phyloP scores from a whole-genome alignment of 2,113 vertebrate species.

The Hucho hucho region DNA sequence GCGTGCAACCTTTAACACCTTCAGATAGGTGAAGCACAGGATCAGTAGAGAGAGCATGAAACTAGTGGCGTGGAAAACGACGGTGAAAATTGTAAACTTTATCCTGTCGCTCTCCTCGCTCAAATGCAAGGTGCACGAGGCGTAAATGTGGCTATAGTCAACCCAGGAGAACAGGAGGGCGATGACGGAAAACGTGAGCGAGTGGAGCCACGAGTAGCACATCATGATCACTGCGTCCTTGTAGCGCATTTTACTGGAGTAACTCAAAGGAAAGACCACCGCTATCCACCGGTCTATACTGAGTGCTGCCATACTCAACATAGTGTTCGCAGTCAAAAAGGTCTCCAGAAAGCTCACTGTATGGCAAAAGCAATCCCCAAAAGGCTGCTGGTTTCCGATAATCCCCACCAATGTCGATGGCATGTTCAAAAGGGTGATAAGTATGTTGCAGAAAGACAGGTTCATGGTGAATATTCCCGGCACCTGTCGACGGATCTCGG shows the following conservation, averaged over 20 bases:
- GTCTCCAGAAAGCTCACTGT: constrained; percentile 81
- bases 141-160: constrained; percentile 78
- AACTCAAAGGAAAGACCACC: constrained; percentile 83
- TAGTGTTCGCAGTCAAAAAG: constrained; percentile 80
- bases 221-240: constrained; percentile 82
- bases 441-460: constrained; percentile 83
- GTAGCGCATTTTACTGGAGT: constrained; percentile 83
- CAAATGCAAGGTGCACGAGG: constrained; percentile 79
- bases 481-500: constrained; percentile 82
- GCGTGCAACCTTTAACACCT: constrained; percentile 81
- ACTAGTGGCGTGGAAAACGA: constrained; percentile 80
- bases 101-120: constrained; percentile 66
- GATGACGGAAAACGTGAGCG: constrained; percentile 79
- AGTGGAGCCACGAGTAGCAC: constrained; percentile 80
- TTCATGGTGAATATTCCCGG: constrained; percentile 82
- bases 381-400: constrained; percentile 74
- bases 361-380: constrained; percentile 77
- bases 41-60: constrained; percentile 81
- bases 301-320: constrained; percentile 83
- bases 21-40: constrained; percentile 81
- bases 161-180: constrained; percentile 81
- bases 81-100: constrained; percentile 78
- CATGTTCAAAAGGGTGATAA: constrained; percentile 81
- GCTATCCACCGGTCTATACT: constrained; percentile 86
- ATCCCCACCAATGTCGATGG: constrained; percentile 78